Conservation (phyloP, 1,140 invertebrate species). For the Macrobrachium rosenbergii region DNA sequence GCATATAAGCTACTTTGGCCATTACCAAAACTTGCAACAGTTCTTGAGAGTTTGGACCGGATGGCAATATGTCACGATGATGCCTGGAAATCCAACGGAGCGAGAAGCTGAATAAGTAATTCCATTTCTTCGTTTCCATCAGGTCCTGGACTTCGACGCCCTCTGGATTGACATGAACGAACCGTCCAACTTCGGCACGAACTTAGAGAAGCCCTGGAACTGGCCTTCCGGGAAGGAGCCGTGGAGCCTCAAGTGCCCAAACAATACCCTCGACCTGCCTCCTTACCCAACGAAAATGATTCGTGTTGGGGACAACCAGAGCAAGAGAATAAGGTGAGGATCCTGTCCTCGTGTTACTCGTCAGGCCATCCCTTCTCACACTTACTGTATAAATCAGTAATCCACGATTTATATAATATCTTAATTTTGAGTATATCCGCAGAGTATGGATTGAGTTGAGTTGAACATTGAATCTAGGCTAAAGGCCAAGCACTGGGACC, state of each 20-base stretch:
- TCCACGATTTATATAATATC: no score
- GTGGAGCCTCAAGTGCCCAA: conserved; percentile 68
- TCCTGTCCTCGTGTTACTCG: not conserved
- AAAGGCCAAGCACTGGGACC: no score
- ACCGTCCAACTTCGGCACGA: conserved; percentile 70
- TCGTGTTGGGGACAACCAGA: conserved; percentile 19
- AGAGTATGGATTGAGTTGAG: no score
- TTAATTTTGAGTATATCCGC: no score
- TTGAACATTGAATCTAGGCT: no score
- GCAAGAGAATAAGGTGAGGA: not conserved
- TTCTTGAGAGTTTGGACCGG: no score
- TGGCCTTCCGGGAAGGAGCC: conserved; percentile 67
- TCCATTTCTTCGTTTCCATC: not conserved
- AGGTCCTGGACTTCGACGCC: conserved; percentile 64
- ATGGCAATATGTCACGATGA: no score
- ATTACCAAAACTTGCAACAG: no score
- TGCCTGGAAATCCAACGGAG: no score
- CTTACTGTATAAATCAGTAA: no score
- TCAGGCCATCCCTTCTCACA: not conserved
- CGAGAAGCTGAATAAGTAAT: no score
- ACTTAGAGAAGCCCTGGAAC: conserved; percentile 70
- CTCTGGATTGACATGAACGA: conserved; percentile 69
- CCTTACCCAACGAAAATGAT: conserved; percentile 66
- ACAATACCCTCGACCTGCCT: conserved; percentile 67
- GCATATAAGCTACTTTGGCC: no score